These are phyloP conservation scores for Acanthisitta chloris DNA, from an alignment of 2,113 vertebrate genomes.

Conservation along the genomic window DNA sequence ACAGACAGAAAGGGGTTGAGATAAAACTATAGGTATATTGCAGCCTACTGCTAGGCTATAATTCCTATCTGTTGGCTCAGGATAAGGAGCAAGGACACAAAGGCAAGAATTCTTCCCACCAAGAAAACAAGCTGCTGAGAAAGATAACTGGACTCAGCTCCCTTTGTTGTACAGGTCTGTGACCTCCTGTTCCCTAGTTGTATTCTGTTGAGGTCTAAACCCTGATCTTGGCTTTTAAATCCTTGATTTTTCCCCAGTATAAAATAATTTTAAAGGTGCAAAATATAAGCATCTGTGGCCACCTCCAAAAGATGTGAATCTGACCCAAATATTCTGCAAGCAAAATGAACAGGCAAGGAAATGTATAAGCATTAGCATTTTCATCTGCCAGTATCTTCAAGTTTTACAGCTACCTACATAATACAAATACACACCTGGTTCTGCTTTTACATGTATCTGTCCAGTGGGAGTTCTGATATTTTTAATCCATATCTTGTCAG, in stretches of 20 bases:
- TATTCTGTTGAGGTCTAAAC: neutral
- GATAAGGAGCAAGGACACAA: neutral
- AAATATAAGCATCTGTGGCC: neutral
- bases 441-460: neutral
- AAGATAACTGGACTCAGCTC: neutral
- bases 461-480: neutral
- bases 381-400: neutral
- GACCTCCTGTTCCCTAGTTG: neutral
- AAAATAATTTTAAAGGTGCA: neutral
- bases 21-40: neutral
- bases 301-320: neutral
- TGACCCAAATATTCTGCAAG: neutral
- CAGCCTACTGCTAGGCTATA: neutral
- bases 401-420: neutral
- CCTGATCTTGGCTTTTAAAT: neutral
- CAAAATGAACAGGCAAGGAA: neutral
- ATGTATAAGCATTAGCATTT: neutral
- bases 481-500: neutral
- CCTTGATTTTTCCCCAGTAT: neutral
- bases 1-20: neutral
- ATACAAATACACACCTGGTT: neutral
- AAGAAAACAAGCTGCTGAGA: neutral
- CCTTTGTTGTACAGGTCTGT: neutral
- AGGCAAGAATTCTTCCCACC: neutral
- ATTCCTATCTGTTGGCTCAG: neutral